Evolutionary conservation across 2,113 vertebrate genomes (phyloP).

Genomic region (Passer domesticus): DNA sequence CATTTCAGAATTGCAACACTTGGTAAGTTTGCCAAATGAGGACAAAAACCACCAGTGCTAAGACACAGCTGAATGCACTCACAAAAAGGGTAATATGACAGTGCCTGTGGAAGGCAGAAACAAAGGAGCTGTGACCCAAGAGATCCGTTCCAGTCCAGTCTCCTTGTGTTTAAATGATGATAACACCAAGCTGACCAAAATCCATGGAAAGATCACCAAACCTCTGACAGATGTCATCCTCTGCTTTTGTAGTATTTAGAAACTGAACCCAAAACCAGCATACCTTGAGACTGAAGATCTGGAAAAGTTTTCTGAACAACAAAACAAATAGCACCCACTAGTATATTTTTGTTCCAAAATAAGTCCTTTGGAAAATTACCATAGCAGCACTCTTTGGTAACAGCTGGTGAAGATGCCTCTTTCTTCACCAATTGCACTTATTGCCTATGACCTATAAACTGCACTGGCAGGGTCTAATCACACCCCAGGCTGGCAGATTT

Average conservation of each 20-base stretch:
- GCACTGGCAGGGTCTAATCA: background rate
- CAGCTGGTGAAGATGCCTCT: background rate
- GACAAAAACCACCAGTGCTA: background rate
- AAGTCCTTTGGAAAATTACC: background rate
- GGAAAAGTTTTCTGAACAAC: background rate
- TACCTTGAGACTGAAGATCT: background rate
- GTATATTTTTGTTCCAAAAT: background rate
- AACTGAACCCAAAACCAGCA: background rate
- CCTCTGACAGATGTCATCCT: background rate
- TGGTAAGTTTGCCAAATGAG: background rate
- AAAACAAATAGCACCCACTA: background rate
- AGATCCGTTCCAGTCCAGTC: slow-evolving; percentile 9
- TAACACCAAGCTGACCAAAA: slow-evolving; percentile 6
- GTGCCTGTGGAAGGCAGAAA: background rate
- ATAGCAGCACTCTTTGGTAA: background rate
- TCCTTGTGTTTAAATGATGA: slow-evolving; percentile 28
- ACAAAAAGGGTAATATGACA: background rate
- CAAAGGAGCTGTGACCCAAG: slow-evolving; percentile 25
- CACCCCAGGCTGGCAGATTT: background rate
- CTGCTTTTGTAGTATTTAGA: background rate
- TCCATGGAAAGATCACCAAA: background rate
- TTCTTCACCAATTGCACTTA: background rate
- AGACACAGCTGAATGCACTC: background rate
- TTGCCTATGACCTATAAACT: background rate
- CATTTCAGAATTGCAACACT: background rate